These are phyloP conservation scores for Holocentrus rufus DNA, from an alignment of 2,797 vertebrate species.

Conservation along the genomic window DNA sequence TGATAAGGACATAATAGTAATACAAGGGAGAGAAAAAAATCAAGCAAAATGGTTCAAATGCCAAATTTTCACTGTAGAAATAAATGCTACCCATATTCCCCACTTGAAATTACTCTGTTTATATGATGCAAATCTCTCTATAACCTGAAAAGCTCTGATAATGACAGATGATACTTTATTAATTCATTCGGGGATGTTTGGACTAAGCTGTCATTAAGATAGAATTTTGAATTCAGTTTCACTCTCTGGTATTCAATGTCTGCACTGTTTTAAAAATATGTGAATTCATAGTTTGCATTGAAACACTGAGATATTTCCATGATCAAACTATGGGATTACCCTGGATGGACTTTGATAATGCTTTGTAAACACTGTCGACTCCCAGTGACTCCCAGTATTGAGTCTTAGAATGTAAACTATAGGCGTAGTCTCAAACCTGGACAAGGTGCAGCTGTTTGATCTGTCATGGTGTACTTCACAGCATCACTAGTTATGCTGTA, in stretches of 20 bases:
- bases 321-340: constrained; percentile 32
- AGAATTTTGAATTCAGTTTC: too few species aligned
- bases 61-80: too few species aligned
- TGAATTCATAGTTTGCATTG: neutral
- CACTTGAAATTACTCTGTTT: too few species aligned
- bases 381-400: constrained; percentile 38
- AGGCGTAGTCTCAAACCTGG: constrained; percentile 69
- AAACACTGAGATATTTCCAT: neutral
- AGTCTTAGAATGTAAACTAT: constrained; percentile 65
- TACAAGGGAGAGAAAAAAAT: neutral
- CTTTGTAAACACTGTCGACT: constrained; percentile 70
- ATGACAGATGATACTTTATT: too few species aligned
- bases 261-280: neutral
- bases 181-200: too few species aligned
- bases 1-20: neutral
- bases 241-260: neutral
- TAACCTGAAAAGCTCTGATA: too few species aligned
- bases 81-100: too few species aligned
- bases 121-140: too few species aligned
- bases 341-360: constrained; percentile 48
- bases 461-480: constrained; percentile 62
- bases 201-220: too few species aligned
- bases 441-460: constrained; percentile 69
- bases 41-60: too few species aligned
- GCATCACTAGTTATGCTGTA: constrained; percentile 19